Conservation (phyloP, 1,140 invertebrate species). For the Bombus huntii region DNA sequence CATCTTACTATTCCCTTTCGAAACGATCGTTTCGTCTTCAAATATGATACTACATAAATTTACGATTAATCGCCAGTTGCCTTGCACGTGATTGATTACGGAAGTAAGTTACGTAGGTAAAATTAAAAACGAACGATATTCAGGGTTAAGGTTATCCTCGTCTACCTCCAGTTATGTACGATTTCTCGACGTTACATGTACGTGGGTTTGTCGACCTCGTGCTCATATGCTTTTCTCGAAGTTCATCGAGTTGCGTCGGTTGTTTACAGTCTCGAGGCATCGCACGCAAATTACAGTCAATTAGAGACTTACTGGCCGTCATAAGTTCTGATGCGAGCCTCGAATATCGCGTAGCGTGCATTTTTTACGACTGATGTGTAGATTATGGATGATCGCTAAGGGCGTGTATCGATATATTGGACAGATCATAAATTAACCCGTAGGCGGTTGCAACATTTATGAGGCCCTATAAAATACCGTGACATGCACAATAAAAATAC, state of each 20-base stretch:
- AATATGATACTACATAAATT: background rate
- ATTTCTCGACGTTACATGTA: slow-evolving; percentile 48
- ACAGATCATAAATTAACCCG: slow-evolving; percentile 7
- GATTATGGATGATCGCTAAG: slow-evolving; percentile 5
- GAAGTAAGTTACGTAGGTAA: background rate
- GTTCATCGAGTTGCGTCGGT: slow-evolving; percentile 58
- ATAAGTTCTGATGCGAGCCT: slow-evolving; percentile 62
- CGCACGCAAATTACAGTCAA: slow-evolving; percentile 77
- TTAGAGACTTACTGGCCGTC: slow-evolving; percentile 68
- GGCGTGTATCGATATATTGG: slow-evolving; percentile 33
- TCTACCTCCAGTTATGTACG: slow-evolving; percentile 50
- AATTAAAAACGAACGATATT: slow-evolving; percentile 51
- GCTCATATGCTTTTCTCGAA: slow-evolving; percentile 45
- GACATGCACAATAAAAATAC: background rate
- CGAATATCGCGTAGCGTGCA: slow-evolving; percentile 23
- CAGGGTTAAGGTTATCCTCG: slow-evolving; percentile 72
- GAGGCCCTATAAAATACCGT: background rate
- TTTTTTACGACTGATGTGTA: slow-evolving; percentile 6
- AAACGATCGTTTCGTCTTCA: background rate
- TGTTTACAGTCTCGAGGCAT: slow-evolving; percentile 72
- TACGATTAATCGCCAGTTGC: background rate
- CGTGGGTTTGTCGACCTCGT: slow-evolving; percentile 65
- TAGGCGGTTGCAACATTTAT: background rate
- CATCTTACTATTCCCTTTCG: background rate
- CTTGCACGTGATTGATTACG: background rate